Conservation (phyloP, 2,888 invertebrate species). For the Eurois occulta region DNA sequence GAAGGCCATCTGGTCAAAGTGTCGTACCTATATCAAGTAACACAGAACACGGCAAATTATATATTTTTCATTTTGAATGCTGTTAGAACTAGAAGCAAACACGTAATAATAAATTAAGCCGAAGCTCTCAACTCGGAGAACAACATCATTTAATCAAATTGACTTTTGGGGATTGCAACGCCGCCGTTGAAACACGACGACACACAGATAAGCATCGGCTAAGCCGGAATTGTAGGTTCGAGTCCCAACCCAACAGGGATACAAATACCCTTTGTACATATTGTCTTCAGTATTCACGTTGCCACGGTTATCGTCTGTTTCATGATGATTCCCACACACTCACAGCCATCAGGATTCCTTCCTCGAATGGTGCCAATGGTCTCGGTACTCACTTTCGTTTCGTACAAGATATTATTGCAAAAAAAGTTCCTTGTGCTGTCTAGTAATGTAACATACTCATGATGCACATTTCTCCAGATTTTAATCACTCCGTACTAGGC, state of each 20-base stretch:
- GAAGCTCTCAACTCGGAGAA: background rate
- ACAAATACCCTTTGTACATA: constrained; percentile 65
- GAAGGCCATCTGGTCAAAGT: background rate
- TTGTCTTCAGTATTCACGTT: background rate
- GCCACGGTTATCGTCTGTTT: background rate
- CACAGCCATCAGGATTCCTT: background rate
- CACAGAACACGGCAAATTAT: background rate
- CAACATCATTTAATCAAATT: background rate
- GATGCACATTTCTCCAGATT: background rate
- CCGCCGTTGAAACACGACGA: background rate
- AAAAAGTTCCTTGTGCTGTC: background rate
- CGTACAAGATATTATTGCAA: background rate
- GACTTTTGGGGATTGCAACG: background rate
- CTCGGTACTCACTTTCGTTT: background rate
- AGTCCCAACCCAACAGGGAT: constrained; percentile 93
- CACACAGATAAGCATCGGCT: constrained; percentile 93
- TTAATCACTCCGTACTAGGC: too few relatives aligned
- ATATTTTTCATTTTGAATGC: too few relatives aligned
- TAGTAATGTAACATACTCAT: background rate
- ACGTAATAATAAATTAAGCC: too few relatives aligned
- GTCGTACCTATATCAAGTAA: background rate
- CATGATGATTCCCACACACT: background rate
- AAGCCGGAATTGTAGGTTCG: constrained; percentile 94
- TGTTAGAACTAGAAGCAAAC: background rate
- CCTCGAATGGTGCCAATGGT: background rate